phyloP scores from a whole-genome alignment of 2,113 vertebrate genomes.

The Rhinopithecus roxellana region DNA sequence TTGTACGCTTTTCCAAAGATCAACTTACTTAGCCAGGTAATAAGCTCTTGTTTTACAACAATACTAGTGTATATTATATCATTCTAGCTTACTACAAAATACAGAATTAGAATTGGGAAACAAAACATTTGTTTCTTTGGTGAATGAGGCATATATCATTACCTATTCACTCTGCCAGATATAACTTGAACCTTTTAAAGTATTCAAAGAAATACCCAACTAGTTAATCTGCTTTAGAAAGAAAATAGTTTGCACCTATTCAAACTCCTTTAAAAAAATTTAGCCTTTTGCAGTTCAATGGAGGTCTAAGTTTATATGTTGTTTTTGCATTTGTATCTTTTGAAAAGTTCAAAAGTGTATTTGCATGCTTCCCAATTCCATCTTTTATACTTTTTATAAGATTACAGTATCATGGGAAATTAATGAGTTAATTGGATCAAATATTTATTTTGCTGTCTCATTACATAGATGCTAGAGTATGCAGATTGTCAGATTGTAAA shows the following conservation, averaged over 20 bases:
- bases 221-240: slow-evolving; percentile 77
- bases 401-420: not conserved
- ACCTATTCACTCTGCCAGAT: slow-evolving; percentile 81
- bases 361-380: not conserved
- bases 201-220: slow-evolving; percentile 72
- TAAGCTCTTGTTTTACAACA: slow-evolving; percentile 91
- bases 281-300: slow-evolving; percentile 63
- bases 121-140: slow-evolving; percentile 86
- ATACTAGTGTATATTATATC: slow-evolving; percentile 84
- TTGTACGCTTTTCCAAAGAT: slow-evolving; percentile 92
- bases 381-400: not conserved
- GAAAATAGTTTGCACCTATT: slow-evolving; percentile 65
- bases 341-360: slow-evolving; percentile 32
- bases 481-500: not conserved
- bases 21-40: slow-evolving; percentile 90
- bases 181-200: slow-evolving; percentile 81
- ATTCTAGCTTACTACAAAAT: slow-evolving; percentile 82
- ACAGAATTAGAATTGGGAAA: slow-evolving; percentile 83
- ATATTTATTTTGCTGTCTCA: not conserved
- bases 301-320: slow-evolving; percentile 27
- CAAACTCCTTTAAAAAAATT: not conserved
- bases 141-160: slow-evolving; percentile 85
- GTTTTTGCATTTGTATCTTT: slow-evolving; percentile 21
- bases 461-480: not conserved
- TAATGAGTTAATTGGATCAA: not conserved